These are phyloP conservation scores for Brachypodius melanocephalos DNA, from an alignment of 2,113 vertebrate genomes.

Conservation along the genomic window DNA sequence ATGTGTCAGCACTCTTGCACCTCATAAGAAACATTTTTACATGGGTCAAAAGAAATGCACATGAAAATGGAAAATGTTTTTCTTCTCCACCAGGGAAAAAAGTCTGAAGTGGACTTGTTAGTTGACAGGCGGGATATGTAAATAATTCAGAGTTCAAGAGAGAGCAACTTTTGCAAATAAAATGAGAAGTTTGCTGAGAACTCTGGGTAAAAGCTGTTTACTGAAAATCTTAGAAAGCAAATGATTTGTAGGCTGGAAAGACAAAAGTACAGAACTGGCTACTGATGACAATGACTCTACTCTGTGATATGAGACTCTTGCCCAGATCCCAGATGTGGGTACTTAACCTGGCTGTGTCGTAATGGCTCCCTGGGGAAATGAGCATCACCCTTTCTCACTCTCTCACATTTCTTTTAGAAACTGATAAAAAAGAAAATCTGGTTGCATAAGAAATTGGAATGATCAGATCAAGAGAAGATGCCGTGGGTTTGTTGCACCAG, in stretches of 20 bases:
- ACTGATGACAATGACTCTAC: neutral
- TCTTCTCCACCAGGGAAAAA: neutral
- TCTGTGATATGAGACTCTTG: neutral
- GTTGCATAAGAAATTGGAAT: neutral
- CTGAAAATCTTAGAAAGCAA: neutral
- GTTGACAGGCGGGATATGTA: neutral
- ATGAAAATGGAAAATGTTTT: neutral
- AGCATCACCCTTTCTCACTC: neutral
- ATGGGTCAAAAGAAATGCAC: neutral
- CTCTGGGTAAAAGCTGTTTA: neutral
- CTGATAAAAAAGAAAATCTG: neutral
- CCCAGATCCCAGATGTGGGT: neutral
- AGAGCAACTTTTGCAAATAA: neutral
- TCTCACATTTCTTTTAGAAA: neutral
- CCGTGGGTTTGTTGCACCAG: neutral
- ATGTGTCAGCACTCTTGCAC: neutral
- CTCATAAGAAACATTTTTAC: neutral
- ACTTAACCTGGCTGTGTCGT: neutral
- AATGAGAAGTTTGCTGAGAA: neutral
- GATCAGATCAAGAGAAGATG: neutral
- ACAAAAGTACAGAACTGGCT: neutral
- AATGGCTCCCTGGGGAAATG: neutral
- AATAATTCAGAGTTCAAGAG: neutral
- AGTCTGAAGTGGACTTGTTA: neutral
- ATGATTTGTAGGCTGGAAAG: neutral